phyloP scores from a whole-genome alignment of 2,797 vertebrate species.

The Rhynchonycteris naso region DNA sequence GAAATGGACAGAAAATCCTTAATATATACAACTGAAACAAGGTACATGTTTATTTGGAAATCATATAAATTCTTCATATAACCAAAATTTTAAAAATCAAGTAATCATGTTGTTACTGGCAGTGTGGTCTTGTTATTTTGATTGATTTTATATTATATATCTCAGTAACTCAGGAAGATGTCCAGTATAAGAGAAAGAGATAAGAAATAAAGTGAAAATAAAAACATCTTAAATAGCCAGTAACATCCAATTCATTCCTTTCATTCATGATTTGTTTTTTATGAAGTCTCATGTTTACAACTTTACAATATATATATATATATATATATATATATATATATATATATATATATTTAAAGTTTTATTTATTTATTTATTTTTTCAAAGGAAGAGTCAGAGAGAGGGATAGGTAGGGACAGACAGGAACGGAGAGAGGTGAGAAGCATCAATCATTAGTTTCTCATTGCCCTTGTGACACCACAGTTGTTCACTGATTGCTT shows the following conservation, averaged over 20 bases:
- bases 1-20: background rate
- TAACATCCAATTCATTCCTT: background rate
- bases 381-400: too few species aligned
- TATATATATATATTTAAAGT: too few species aligned
- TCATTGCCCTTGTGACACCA: too few species aligned
- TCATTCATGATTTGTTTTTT: constrained; percentile 37
- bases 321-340: too few species aligned
- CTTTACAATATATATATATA: background rate
- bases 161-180: background rate
- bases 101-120: background rate
- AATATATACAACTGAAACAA: background rate
- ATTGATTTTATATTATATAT: background rate
- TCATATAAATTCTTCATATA: background rate
- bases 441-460: too few species aligned
- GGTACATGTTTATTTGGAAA: background rate
- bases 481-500: too few species aligned
- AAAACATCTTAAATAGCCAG: background rate
- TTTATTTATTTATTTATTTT: too few species aligned
- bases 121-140: constrained; percentile 14
- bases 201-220: constrained; percentile 35
- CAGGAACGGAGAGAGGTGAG: too few species aligned
- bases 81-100: background rate
- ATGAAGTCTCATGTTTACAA: background rate
- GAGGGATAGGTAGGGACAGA: too few species aligned
- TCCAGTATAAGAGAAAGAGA: background rate